Base-by-base conservation (phyloP, 1,140 invertebrate genomes). In the Drosophila quadrilineata region DNA sequence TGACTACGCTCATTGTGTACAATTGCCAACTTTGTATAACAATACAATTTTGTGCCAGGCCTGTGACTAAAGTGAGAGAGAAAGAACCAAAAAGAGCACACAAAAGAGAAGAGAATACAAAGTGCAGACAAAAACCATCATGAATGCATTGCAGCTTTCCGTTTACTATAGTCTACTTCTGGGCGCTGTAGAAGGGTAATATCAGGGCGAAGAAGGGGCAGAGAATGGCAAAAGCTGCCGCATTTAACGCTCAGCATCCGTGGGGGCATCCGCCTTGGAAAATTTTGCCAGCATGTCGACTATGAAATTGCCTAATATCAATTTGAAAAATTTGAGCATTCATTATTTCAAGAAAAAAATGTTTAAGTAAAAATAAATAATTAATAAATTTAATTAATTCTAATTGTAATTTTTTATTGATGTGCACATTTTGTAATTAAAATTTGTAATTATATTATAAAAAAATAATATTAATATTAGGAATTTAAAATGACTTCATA, bases 21-120 rank as follows among this genome's bases (percentile, higher is more conserved):
- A 66, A 62, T 71, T 66, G 66, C 45, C 71, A 75, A 75, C 73
- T 75, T 75, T 75, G 35, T 71, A 67, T 58, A 75, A 75, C 54
- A 75, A 75, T 75, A 75, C 65, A 75, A 66, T 66, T 41, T 57
- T 40, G 36, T 48, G 43, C 50, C 59, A 43, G 21, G 58, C 53
- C 16, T 26, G 29, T 10, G 10, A 26, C 28, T n/a, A n/a, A n/a
- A n/a, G n/a, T n/a, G n/a, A n/a, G n/a, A n/a, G n/a, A n/a, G n/a
- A n/a, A n/a, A n/a, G n/a, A n/a, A n/a, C n/a, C n/a, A n/a, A 3
- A 41, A 36, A 48, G 36, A 54, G 48, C 16, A 48, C 26, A 49
- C 12, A 16, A 31, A 50, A 52, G 3, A 14, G 38, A 43, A 52
- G 22, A 50, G 48, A 57, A 73, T 36, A 67, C 35, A 40, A 36